These are phyloP conservation scores for Liparis tanakae DNA, from an alignment of 2,797 vertebrate species.

Conservation along the genomic window DNA sequence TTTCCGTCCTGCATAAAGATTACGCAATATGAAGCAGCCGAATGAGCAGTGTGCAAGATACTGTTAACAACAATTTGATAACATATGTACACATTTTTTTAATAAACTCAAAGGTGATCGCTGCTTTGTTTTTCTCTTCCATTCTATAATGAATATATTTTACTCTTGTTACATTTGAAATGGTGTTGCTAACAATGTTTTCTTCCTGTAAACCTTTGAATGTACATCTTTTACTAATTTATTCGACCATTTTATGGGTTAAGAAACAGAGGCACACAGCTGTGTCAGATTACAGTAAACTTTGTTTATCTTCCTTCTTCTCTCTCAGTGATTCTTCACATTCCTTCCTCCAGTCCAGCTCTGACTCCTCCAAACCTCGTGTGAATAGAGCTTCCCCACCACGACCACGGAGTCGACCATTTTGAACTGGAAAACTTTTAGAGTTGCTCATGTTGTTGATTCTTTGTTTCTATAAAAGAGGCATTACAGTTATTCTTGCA, in stretches of 20 bases:
- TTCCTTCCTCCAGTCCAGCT: slow-evolving; percentile 28
- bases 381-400: too few species aligned
- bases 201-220: not conserved
- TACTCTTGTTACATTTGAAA: not conserved
- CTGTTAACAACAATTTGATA: slow-evolving; percentile 41
- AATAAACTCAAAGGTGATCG: slow-evolving; percentile 50
- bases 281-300: slow-evolving; percentile 27
- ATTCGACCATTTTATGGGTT: not conserved
- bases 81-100: slow-evolving; percentile 48
- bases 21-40: slow-evolving; percentile 9
- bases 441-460: not conserved
- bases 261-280: not conserved
- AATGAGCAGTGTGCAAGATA: slow-evolving; percentile 34
- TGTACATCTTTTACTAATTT: not conserved
- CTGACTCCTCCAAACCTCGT: not conserved
- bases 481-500: not conserved
- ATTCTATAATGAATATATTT: not conserved
- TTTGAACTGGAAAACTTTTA: not conserved
- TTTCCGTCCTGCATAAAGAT: slow-evolving; percentile 20
- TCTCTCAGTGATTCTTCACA: slow-evolving; percentile 37
- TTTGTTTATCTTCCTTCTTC: not conserved
- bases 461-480: not conserved
- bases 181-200: not conserved
- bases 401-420: not conserved
- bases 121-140: not conserved